Evolutionary conservation across 2,113 vertebrate species (phyloP).

Genomic region (Pongo pygmaeus): DNA sequence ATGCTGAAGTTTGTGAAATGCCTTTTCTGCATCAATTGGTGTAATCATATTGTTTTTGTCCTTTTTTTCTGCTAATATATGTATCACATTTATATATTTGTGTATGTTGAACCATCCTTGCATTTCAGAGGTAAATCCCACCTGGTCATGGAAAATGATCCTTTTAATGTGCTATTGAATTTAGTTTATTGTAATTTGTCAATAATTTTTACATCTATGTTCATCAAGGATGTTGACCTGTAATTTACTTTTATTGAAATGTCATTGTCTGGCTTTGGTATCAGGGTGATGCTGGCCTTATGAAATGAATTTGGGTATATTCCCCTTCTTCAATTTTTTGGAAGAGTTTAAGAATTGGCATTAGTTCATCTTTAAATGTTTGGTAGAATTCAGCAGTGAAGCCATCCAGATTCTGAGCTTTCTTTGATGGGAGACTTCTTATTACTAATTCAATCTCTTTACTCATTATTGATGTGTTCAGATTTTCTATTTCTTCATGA

Average conservation of each 20-base stretch:
- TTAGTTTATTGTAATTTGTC: neutral
- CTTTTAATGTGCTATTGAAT: neutral
- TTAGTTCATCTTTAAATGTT: neutral
- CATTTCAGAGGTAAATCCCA: neutral
- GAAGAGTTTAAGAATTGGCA: neutral
- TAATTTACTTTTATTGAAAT: neutral
- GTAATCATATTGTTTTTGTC: neutral
- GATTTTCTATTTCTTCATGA: neutral
- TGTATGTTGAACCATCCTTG: neutral
- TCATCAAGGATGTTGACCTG: neutral
- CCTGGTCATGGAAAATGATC: neutral
- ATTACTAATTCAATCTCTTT: neutral
- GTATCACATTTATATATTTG: neutral
- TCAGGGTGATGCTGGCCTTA: neutral
- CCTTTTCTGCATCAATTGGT: neutral
- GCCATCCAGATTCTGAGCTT: no score
- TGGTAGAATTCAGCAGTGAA: neutral
- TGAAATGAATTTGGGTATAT: neutral
- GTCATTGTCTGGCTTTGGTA: neutral
- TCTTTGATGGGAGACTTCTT: neutral
- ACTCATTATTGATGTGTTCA: neutral
- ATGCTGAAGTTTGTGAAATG: neutral
- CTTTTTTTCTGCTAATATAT: neutral
- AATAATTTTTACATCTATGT: neutral
- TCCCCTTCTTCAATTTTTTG: neutral